Conservation (phyloP, 2,113 vertebrate genomes). For the Tyto alba region DNA sequence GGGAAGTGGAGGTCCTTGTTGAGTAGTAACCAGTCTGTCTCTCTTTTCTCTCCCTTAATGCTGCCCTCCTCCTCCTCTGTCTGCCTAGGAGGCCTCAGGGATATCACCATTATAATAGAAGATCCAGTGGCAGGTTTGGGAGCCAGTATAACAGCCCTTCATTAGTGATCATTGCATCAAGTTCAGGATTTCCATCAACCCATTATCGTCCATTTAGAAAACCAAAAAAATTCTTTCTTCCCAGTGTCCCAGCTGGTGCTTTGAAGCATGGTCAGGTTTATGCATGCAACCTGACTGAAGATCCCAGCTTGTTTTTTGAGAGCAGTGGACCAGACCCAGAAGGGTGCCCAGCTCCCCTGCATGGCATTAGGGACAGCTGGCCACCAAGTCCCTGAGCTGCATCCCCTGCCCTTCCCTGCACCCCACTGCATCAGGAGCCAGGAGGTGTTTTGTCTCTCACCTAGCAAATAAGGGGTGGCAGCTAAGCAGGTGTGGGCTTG, state of each 20-base stretch:
- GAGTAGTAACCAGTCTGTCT: conserved; percentile 30
- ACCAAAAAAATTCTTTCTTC: not conserved
- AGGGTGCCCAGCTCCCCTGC: not conserved
- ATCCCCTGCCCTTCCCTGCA: not conserved
- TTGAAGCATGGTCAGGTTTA: not conserved
- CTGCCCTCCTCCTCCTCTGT: conserved; percentile 53
- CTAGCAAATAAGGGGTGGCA: not conserved
- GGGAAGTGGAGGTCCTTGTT: not conserved
- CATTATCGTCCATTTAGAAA: conserved; percentile 62
- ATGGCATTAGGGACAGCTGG: not conserved
- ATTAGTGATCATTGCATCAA: conserved; percentile 41
- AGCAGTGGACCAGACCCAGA: not conserved
- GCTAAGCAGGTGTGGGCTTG: not conserved
- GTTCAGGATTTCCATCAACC: conserved; percentile 40
- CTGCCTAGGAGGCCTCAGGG: conserved; percentile 83
- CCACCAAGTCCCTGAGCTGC: not conserved
- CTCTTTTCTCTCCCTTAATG: conserved; percentile 59
- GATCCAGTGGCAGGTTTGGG: conserved; percentile 96
- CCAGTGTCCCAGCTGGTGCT: not conserved
- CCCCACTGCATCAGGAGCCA: not conserved
- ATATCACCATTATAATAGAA: conserved; percentile 99
- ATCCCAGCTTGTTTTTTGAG: conserved; percentile 1
- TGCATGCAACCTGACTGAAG: not conserved
- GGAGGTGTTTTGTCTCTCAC: not conserved
- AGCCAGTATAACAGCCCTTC: conserved; percentile 45